Base-by-base conservation (phyloP, 2,888 invertebrate species). In the Tipula unca region DNA sequence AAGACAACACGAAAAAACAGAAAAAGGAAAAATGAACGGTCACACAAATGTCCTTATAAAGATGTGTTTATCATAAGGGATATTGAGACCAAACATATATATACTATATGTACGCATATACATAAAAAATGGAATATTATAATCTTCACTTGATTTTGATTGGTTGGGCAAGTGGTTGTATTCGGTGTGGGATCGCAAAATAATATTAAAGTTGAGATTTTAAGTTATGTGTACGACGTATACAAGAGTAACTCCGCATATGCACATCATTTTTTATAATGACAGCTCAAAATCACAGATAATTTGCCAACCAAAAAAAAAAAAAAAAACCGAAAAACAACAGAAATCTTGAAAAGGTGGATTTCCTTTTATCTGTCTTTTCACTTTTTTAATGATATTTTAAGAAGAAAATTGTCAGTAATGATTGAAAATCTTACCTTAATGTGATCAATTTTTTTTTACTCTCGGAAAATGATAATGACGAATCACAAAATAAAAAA, bases 381-480 rank as follows among this genome's bases (percentile, higher is more conserved):
- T 69, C 69, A 69, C 69, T 69, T 69, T 69, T 54, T 69, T 69
- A 69, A 69, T 69, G 69, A 69, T 69, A 69, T 69, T 69, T 69
- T 69, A 69, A 69, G 69, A 69, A 69, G 69, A 69, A 69, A 69
- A 69, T 69, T 69, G 69, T 69, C 69, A 69, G 69, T 69, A 69
- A 69, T 69, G 69, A 69, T 69, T 69, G 69, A 69, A 69, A 69
- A 69, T 69, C 69, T 69, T 69, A 69, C 69, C 69, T 69, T 69
- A 69, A 69, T 69, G 69, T 69, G 69, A 69, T 69, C 69, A 69
- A 69, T 69, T 69, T 69, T 69, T 69, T 69, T 69, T 69, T 13
- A 25, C 25, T 13, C 10, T 69, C 25, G 69, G 25, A 25, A 69
- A 69, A 69, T 69, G 69, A 69, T 69, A 69, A 69, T 69, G 69